Conservation (phyloP, 2,113 vertebrate genomes). For the Odontophorus gujanensis region DNA sequence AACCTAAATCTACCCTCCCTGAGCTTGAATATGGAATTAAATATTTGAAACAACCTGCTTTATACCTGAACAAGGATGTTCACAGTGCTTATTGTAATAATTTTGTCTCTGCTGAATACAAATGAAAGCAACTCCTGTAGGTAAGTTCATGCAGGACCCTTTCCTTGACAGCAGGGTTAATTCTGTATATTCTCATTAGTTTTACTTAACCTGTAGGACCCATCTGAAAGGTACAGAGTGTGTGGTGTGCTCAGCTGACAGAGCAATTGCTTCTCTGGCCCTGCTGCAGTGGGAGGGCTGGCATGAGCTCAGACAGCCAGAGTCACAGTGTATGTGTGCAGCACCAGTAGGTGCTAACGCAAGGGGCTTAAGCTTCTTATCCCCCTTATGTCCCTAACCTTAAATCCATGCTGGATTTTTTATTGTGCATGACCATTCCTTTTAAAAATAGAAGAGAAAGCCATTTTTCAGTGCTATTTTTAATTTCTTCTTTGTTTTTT, state of each 20-base stretch:
- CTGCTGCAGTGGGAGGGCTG: background rate
- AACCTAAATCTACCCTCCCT: no score
- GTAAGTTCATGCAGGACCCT: background rate
- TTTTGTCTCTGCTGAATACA: background rate
- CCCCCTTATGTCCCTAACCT: background rate
- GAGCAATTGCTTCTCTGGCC: background rate
- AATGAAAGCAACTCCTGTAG: background rate
- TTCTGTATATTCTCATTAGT: background rate
- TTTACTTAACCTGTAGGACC: background rate
- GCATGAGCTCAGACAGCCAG: background rate
- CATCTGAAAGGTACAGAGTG: background rate
- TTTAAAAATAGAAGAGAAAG: background rate
- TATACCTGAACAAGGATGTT: background rate
- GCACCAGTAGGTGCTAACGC: background rate
- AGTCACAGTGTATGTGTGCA: rapidly evolving
- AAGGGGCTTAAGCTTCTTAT: background rate
- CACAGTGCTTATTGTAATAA: background rate
- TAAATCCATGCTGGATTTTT: conserved; percentile 10
- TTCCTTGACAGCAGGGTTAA: background rate
- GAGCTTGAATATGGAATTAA: background rate
- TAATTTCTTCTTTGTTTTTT: background rate
- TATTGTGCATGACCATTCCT: background rate
- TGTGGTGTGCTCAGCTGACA: background rate
- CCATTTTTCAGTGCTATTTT: background rate
- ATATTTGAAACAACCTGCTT: background rate